These are phyloP conservation scores for Arge pagana DNA, from an alignment of 2,888 invertebrate species.

Conservation along the genomic window DNA sequence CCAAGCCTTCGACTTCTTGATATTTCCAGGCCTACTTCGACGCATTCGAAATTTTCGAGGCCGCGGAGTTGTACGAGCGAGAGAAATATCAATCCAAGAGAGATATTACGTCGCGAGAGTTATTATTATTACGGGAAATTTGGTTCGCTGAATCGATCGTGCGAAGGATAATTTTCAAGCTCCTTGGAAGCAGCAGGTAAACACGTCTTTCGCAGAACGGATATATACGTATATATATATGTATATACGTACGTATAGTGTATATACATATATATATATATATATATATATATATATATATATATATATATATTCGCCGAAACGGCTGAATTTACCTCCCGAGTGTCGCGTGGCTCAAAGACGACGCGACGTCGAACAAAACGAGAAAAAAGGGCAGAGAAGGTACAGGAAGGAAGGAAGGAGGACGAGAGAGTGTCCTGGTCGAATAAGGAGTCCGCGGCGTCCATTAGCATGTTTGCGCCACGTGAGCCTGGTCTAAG, in stretches of 20 bases:
- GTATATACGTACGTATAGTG: conserved; percentile 16
- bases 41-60: too few relatives aligned
- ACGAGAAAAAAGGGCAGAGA: conserved; percentile 6
- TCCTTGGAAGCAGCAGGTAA: too few relatives aligned
- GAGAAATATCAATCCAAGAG: too few relatives aligned
- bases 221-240: too few relatives aligned
- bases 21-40: too few relatives aligned
- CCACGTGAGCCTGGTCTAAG: conserved; percentile 48
- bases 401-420: conserved; percentile 20
- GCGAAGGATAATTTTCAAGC: too few relatives aligned
- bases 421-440: conserved; percentile 21
- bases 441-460: conserved; percentile 23
- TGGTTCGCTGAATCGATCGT: neutral
- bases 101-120: too few relatives aligned
- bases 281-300: conserved; percentile 11
- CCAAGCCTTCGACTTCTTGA: conserved; percentile 34
- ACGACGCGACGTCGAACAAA: conserved; percentile 39
- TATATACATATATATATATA: conserved; percentile 19
- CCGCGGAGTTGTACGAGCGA: too few relatives aligned
- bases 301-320: neutral
- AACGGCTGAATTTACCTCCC: neutral
- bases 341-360: conserved; percentile 16
- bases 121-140: too few relatives aligned
- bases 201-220: too few relatives aligned
- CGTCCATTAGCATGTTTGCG: conserved; percentile 56